Base-by-base conservation (phyloP, 2,113 vertebrate genomes). In the Scomber scombrus region DNA sequence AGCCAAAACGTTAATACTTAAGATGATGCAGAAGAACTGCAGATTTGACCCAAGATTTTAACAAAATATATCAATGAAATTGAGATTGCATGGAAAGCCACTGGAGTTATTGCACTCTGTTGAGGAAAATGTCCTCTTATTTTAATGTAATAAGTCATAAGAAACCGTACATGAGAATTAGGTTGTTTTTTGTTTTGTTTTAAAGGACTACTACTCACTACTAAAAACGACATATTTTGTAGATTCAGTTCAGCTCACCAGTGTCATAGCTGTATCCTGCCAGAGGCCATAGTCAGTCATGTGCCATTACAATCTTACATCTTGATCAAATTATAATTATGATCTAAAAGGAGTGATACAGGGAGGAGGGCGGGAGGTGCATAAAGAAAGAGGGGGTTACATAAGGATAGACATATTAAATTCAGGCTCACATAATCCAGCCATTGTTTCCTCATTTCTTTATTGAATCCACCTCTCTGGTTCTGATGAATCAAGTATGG, bases 321-420 rank as follows among this genome's bases (percentile, higher is more conserved):
- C 89, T 90, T 93, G 90, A 89, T 93, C 75, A 70, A 80, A 93
- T 94, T 89, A 93, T 49, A 75, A 72, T 43, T 18, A n/a, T 51
- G 82, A 80, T 81, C 61, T 75, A 75, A 56, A 73, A 58, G 67
- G 80, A 80, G 31, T 60, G 73, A 90, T 46, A 14, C 21, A n/a
- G 8, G 50, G 19, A 8, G 23, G 29, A 45, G 0, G 8, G 13
- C 19, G 71, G 45, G 18, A 26, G 15, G 14, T 0, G 3, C 21
- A 31, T 9, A 50, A 21, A 81, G 49, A 46, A 34, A 34, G 19
- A 23, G 31, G 56, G 55, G 88, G 77, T 89, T 80, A 80, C 63
- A 45, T 46, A 55, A 85, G 85, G 87, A 88, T 62, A 89, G 64
- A 77, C 2, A 5, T 55, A 79, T 89, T 74, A 71, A n/a, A 63